Evolutionary conservation across 2,888 invertebrate genomes (phyloP), one percentile per base, ranked within the genome.

Genomic region (Drosophila nigricruria): DNA sequence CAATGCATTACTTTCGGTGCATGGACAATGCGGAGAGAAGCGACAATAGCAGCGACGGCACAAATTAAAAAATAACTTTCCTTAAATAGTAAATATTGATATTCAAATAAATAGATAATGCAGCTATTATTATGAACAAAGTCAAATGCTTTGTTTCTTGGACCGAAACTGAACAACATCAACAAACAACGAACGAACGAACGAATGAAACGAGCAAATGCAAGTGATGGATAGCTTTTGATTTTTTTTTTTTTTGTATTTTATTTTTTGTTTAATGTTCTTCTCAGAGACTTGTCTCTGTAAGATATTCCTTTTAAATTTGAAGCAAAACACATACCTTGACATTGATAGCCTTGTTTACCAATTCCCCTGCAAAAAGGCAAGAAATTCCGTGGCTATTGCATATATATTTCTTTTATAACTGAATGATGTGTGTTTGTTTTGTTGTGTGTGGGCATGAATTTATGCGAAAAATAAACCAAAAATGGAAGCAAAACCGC

Each of bases 301-400:
- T 53, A 70, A 70, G 65, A 78, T 53, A 77, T 73, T 77, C 73
- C 70, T 79, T 81, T 77, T 74, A 68, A 81, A 86, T 77, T 86
- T 85, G 65, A 85, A 85, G 84, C 84, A 85, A 88, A 85, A 91
- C 90, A 93, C 92, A 93, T 95, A 97, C 97, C 97, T 97, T 98
- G 98, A 95, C 98, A 98, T 94, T 98, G 98, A 95, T 98, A 98
- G 93, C 98, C 98, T 95, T 98, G 98, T 94, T 98, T 98, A 93
- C 98, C 98, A 94, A 98, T 95, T 93, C 98, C 98, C 97, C 97
- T 97, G 96, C 93, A 96, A 96, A 89, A 94, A 93, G 94, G 94
- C 93, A 94, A 94, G 93, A 93, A 92, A 92, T 91, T 92, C 92
- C 92, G 91, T 91, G 91, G 91, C 92, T 91, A 89, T 89, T 92